Evolutionary conservation across 2,888 invertebrate genomes (phyloP).

Genomic region (Deilephila elpenor): DNA sequence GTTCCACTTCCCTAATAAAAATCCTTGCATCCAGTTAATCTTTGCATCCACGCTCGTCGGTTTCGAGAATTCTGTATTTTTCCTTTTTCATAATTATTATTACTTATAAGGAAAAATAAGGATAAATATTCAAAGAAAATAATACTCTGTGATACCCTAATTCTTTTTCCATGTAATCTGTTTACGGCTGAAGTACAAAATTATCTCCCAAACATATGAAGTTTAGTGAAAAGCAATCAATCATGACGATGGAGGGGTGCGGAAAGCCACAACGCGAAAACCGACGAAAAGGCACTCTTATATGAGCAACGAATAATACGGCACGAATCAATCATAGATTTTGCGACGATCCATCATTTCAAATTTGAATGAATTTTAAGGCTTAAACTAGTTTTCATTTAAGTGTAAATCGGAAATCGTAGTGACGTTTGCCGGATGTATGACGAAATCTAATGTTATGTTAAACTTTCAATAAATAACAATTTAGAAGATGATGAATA

Average conservation of each 20-base stretch:
- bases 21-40: too few relatives aligned
- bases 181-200: slow-evolving; percentile 83
- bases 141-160: slow-evolving; percentile 43
- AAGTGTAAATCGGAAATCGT: background rate
- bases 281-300: slow-evolving; percentile 76
- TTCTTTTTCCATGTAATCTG: slow-evolving; percentile 82
- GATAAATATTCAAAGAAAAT: too few relatives aligned
- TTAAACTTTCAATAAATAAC: too few relatives aligned
- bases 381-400: slow-evolving; percentile 16
- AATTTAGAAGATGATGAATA: too few relatives aligned
- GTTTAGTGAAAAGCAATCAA: slow-evolving; percentile 79
- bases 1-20: too few relatives aligned
- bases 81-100: too few relatives aligned
- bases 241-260: slow-evolving; percentile 74
- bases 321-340: slow-evolving; percentile 84
- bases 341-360: slow-evolving; percentile 80
- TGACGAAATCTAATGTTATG: background rate
- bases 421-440: background rate
- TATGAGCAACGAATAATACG: slow-evolving; percentile 81
- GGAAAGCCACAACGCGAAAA: slow-evolving; percentile 76
- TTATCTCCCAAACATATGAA: slow-evolving; percentile 83
- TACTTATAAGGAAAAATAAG: too few relatives aligned
- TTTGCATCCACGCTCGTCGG: too few relatives aligned
- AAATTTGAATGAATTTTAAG: slow-evolving; percentile 72
- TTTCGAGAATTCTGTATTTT: too few relatives aligned